These are phyloP conservation scores for Steinernema khuongi DNA, from an alignment of 1,140 invertebrate genomes.

Conservation along the genomic window DNA sequence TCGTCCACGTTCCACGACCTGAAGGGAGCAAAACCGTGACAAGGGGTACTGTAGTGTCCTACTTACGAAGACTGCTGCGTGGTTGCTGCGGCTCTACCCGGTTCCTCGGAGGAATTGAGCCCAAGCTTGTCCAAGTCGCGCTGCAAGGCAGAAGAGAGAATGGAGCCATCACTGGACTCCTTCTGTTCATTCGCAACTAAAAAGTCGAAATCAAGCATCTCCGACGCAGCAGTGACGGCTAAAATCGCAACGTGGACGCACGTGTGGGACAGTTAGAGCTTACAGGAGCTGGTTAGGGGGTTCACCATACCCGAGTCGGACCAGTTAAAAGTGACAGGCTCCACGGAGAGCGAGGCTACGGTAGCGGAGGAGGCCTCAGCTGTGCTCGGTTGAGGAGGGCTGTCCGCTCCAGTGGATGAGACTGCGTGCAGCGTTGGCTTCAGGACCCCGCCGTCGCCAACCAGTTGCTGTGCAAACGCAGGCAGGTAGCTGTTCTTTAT, in stretches of 20 bases:
- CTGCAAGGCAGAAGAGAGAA: slow-evolving; percentile 16
- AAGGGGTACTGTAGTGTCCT: not conserved
- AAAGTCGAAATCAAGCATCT: slow-evolving; percentile 34
- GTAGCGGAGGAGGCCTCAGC: slow-evolving; percentile 11
- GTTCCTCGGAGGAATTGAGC: not conserved
- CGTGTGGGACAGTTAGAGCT: slow-evolving; percentile 20
- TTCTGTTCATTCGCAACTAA: slow-evolving; percentile 26
- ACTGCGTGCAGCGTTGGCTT: not conserved
- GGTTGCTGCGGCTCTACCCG: not conserved
- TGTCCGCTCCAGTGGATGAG: not conserved
- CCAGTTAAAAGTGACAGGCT: slow-evolving; percentile 39
- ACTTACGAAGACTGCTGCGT: not conserved
- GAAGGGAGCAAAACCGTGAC: not conserved
- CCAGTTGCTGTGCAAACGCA: not conserved
- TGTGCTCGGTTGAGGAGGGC: not conserved
- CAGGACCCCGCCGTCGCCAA: not conserved
- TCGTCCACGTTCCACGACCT: slow-evolving; percentile 6
- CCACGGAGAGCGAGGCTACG: slow-evolving; percentile 29
- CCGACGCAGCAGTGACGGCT: slow-evolving; percentile 24
- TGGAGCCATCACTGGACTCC: slow-evolving; percentile 27
- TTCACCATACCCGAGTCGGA: slow-evolving; percentile 27
- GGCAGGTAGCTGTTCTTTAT: slow-evolving; percentile 1
- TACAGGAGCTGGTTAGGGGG: slow-evolving; percentile 36
- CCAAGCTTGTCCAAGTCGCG: slow-evolving; percentile 34
- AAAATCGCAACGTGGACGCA: slow-evolving; percentile 7